Conservation (phyloP, 2,888 invertebrate species). For the Callyntrura guangdongensis region DNA sequence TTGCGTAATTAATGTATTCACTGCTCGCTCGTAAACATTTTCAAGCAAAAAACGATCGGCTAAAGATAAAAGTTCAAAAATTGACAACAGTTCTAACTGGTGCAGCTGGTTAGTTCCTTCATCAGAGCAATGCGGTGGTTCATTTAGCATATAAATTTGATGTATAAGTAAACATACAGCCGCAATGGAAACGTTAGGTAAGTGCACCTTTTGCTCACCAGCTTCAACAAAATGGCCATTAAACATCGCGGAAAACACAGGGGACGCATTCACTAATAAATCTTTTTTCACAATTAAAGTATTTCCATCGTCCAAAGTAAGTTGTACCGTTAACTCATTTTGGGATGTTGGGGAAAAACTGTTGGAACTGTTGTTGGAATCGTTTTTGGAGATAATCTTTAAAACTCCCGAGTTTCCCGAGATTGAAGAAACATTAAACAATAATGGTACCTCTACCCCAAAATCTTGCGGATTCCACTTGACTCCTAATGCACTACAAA, state of each 20-base stretch:
- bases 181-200: slow-evolving; percentile 63
- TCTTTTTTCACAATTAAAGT: slow-evolving; percentile 70
- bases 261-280: slow-evolving; percentile 76
- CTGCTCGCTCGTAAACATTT: slow-evolving; percentile 73
- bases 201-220: slow-evolving; percentile 72
- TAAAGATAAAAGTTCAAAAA: slow-evolving; percentile 77
- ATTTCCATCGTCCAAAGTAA: slow-evolving; percentile 74
- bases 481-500: slow-evolving; percentile 75
- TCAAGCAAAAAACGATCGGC: slow-evolving; percentile 79
- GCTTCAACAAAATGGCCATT: slow-evolving; percentile 81
- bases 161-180: slow-evolving; percentile 66
- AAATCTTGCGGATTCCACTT: slow-evolving; percentile 41
- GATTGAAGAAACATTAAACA: neutral
- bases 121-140: neutral
- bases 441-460: neutral
- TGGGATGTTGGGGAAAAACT: neutral
- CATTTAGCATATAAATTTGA: slow-evolving; percentile 68
- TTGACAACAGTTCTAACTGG: slow-evolving; percentile 71
- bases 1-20: slow-evolving; percentile 76
- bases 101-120: neutral
- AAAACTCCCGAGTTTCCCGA: neutral
- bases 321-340: slow-evolving; percentile 63
- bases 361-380: neutral
- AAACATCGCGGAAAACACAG: slow-evolving; percentile 82
- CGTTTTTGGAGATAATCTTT: slow-evolving; percentile 17